Evolutionary conservation across 37 sponge, comb jelly and placozoan genomes (phyloP), one percentile per base, ranked within the genome.

Genomic region (Haliclona indistincta): DNA sequence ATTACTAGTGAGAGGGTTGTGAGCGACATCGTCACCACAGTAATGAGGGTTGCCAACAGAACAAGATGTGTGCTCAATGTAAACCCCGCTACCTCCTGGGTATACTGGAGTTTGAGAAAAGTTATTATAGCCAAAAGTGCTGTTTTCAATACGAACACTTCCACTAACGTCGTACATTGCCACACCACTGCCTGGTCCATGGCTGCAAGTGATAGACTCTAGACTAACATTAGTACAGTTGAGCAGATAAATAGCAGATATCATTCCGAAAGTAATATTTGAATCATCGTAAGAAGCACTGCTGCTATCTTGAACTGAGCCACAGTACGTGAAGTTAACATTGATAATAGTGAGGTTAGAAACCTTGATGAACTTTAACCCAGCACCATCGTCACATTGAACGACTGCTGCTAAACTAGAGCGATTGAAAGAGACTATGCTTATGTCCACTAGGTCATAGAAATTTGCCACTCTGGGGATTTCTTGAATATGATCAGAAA

Each of bases 71-170:
- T 35, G 34, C 40, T 77, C 68, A 26, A 77, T 45, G 29, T 64
- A 66, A 28, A 77, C 3, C 4, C 78, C 78, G 30, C 68, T 55
- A 33, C 78, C 68, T 15, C 56, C 56, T 74, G 49, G n/a, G 41
- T 45, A 69, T 7, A 20, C 25, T 17, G 0, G 23, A 25, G 32
- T 56, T 20, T 64, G 0, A 10, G 30, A 1, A 51, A 44, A 4
- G 3, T 11, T 34, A 35, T 77, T 53, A 20, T 52, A 6, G 0
- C 35, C 22, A 25, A 77, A 77, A 30, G 29, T 4, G 17, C 55
- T 23, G 25, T 47, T 23, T 11, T 65, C 53, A 17, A 77, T 49
- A 15, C 15, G 0, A 51, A 77, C 54, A 3, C n/a, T 20, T 1
- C 78, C 78, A 7, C 15, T 20, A 7, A 68, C 49, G 43, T 65